These are phyloP conservation scores for Melanotaenia nigrans DNA, from an alignment of 2,797 vertebrate species.

Conservation along the genomic window DNA sequence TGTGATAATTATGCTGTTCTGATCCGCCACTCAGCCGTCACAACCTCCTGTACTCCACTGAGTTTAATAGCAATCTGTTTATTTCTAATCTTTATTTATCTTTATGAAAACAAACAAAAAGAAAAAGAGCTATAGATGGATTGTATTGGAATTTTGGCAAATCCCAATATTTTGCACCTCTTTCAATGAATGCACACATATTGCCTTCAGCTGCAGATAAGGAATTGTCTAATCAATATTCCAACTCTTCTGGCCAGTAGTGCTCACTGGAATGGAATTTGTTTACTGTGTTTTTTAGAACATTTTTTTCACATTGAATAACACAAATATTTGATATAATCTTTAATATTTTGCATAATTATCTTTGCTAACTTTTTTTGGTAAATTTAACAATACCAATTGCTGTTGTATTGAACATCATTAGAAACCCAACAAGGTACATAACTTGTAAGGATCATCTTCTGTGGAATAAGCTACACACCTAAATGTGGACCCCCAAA, in stretches of 20 bases:
- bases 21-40: conserved; percentile 46
- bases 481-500: too few species aligned
- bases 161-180: background rate
- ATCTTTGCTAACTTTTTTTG: background rate
- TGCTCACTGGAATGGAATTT: background rate
- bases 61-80: background rate
- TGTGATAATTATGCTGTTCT: conserved; percentile 43
- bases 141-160: background rate
- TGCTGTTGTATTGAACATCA: background rate
- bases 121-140: background rate
- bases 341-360: background rate
- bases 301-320: background rate
- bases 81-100: background rate
- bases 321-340: background rate
- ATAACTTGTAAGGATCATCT: too few species aligned
- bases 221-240: background rate
- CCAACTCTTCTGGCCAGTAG: background rate
- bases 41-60: conserved; percentile 5
- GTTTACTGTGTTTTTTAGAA: background rate
- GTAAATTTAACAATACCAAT: background rate
- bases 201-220: background rate
- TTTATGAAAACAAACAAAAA: background rate
- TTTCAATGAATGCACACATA: background rate
- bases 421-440: background rate
- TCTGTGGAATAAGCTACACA: too few species aligned